Evolutionary conservation across 2,888 invertebrate species (phyloP).

Genomic region (Diploptera punctata): DNA sequence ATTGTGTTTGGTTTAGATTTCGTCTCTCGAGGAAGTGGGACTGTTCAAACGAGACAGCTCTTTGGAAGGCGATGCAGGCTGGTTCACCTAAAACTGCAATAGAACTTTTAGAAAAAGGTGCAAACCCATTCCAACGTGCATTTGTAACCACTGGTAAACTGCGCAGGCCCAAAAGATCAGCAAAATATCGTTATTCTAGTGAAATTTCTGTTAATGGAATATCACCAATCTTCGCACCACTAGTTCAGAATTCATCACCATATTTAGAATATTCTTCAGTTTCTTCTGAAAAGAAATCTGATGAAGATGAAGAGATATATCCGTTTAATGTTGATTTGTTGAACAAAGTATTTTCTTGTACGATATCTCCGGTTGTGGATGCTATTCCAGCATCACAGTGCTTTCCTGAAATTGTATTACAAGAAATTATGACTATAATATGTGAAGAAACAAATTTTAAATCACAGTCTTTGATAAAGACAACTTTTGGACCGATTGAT

Average conservation of each 20-base stretch:
- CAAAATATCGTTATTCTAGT: background rate
- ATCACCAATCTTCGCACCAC: conserved; percentile 41
- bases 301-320: background rate
- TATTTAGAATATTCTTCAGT: conserved; percentile 33
- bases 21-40: conserved; percentile 36
- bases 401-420: conserved; percentile 8
- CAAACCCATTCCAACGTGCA: conserved; percentile 26
- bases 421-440: conserved; percentile 9
- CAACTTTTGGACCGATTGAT: conserved; percentile 12
- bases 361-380: conserved; percentile 42
- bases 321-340: conserved; percentile 37
- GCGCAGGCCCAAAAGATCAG: background rate
- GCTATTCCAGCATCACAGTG: background rate
- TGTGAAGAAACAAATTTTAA: conserved; percentile 14
- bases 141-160: background rate
- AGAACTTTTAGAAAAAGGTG: conserved; percentile 39
- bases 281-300: background rate
- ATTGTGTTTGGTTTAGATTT: conserved; percentile 30
- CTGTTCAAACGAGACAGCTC: conserved; percentile 41
- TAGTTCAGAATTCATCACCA: conserved; percentile 40
- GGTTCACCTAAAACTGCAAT: conserved; percentile 39
- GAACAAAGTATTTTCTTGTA: conserved; percentile 38
- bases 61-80: conserved; percentile 42
- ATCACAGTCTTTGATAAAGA: background rate
- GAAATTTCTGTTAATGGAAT: conserved; percentile 5